Percentiles rank a stretch among this genome's conserved stretches.
Evolutionary conservation across 2,113 vertebrate species (phyloP).

Genomic region (Macaca nemestrina): DNA sequence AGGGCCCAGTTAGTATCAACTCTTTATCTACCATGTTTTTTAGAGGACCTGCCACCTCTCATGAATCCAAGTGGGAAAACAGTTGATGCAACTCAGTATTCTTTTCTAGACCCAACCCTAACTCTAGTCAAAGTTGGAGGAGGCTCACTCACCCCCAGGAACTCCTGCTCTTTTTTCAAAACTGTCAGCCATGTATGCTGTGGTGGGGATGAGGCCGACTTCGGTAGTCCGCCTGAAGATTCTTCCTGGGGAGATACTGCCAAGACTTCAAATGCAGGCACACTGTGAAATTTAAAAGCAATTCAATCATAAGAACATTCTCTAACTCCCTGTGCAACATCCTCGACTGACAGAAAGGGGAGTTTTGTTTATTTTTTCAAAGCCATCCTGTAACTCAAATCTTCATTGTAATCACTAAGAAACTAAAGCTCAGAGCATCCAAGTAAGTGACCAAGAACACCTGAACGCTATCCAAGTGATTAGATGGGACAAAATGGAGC

Average conservation of each 20-base stretch:
- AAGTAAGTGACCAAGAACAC: neutral
- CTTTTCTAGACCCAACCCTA: neutral
- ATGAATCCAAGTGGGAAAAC: neutral
- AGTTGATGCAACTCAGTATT: neutral
- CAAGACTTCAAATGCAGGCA: conserved; percentile 5
- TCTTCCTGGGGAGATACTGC: neutral
- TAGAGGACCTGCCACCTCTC: neutral
- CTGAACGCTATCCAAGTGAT: neutral
- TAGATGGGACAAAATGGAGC: neutral
- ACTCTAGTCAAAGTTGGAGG: neutral
- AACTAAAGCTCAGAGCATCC: neutral
- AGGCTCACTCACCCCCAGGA: conserved; percentile 68
- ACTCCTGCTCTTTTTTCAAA: conserved; percentile 66
- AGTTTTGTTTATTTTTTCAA: neutral
- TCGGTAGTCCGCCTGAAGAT: neutral
- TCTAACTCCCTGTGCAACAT: neutral
- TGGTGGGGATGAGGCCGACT: neutral
- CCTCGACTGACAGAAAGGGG: neutral
- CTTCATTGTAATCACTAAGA: neutral
- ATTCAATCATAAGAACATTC: neutral
- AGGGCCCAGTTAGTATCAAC: neutral
- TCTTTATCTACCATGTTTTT: neutral
- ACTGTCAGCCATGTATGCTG: neutral
- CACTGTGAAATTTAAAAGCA: conserved; percentile 54
- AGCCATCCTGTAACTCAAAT: neutral